Evolutionary conservation across 1,140 invertebrate species (phyloP), one percentile per base, ranked within the genome.

Genomic region (Sinella curviseta): DNA sequence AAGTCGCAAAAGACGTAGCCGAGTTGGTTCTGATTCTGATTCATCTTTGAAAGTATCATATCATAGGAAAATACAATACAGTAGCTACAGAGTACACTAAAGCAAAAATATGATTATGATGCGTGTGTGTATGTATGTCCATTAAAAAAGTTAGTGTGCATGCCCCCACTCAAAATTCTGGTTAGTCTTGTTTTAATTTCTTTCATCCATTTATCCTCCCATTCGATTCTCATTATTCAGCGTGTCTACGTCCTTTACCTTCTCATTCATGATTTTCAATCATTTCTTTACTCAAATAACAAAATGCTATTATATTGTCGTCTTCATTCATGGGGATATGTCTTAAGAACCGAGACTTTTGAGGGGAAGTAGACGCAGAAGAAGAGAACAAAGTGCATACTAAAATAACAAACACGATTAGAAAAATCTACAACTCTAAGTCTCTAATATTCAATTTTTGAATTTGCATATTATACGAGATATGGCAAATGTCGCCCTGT

Each of bases 121-220:
- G 30, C 8, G 31, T 70, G 65, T 31, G 26, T 33, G 24, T n/a
- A 3, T 4, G 12, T 31, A 31, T 33, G 24, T 70, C n/a, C 12
- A 70, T 31, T 16, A n/a, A 31, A 8, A 14, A 31, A 30, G 24
- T 48, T 48, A 12, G 39, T 48, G 8, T 20, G 20, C 39, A 8
- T 48, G 20, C 39, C 39, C 39, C 20, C 20, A 33, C 12, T 2
- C 4, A 70, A 70, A 70, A 70, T 8, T 70, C 65, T 70, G 65
- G 65, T 70, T 70, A 70, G 65, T 70, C 65, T 70, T 70, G 65
- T 70, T 70, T 70, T 33, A 70, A 33, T 70, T 31, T 31, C 39
- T 12, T 48, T 70, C 1, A 31, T 70, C 24, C 31, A 31, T 70
- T 70, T n/a, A 4, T 31, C 12, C 31, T 70, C 30, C 8, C 8